Percentiles rank a stretch among this genome's conserved stretches.
Evolutionary conservation across 1,140 invertebrate genomes (phyloP).

Genomic region (Gryon sp.): DNA sequence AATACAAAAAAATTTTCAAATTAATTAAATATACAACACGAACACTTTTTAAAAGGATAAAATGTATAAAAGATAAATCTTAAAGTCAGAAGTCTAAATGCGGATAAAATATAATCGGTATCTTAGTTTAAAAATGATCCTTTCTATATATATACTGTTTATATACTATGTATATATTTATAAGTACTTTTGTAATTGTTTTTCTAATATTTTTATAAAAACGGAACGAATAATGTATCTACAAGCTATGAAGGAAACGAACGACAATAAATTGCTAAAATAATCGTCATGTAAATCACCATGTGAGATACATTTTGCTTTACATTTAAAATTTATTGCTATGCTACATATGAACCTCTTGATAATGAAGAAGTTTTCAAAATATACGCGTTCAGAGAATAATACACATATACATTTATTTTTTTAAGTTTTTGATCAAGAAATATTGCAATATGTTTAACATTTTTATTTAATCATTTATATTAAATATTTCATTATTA

Average conservation of each 20-base stretch:
- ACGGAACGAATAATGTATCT: conserved; percentile 57
- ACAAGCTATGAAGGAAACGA: conserved; percentile 58
- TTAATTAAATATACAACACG: too few relatives aligned
- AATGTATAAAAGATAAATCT: conserved; percentile 8
- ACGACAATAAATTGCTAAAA: conserved; percentile 56
- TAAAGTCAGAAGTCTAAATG: conserved; percentile 17
- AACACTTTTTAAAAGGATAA: background rate
- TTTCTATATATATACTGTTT: conserved; percentile 44
- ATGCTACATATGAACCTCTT: conserved; percentile 71
- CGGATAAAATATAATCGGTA: conserved; percentile 22
- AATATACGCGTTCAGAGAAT: conserved; percentile 49
- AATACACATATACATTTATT: conserved; percentile 44
- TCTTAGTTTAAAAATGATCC: conserved; percentile 44
- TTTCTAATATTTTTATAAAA: conserved; percentile 43
- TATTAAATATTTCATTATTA: background rate
- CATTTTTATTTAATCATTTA: too few relatives aligned
- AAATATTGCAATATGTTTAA: conserved; percentile 53
- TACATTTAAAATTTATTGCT: conserved; percentile 69
- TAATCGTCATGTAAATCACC: conserved; percentile 57
- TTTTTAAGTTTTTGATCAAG: conserved; percentile 6
- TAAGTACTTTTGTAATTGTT: conserved; percentile 44
- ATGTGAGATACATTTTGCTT: conserved; percentile 53
- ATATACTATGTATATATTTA: conserved; percentile 55
- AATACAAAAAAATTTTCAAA: too few relatives aligned
- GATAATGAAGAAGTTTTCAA: conserved; percentile 66